Evolutionary conservation across 2,888 invertebrate species (phyloP), one percentile per base, ranked within the genome.

Genomic region (Parthenolecanium corni): DNA sequence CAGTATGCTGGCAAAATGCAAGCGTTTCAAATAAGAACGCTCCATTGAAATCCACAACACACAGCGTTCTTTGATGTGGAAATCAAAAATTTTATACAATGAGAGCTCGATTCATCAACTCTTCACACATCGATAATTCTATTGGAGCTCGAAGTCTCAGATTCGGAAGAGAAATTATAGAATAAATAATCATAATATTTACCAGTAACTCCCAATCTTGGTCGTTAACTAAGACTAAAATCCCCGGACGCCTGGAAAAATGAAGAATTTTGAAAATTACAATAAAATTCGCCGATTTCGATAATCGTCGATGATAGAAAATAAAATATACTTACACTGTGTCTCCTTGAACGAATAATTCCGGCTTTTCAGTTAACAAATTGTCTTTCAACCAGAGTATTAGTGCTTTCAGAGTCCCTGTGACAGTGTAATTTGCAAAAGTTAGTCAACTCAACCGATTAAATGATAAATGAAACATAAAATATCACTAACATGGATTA

Each of bases 121-220:
- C n/a, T n/a, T n/a, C n/a, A n/a, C n/a, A n/a, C n/a, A n/a, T n/a
- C n/a, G n/a, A n/a, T n/a, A n/a, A n/a, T n/a, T n/a, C n/a, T n/a
- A n/a, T n/a, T n/a, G n/a, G n/a, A n/a, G n/a, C n/a, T n/a, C n/a
- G n/a, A n/a, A n/a, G n/a, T n/a, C n/a, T n/a, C n/a, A n/a, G n/a
- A n/a, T n/a, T n/a, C n/a, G n/a, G n/a, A n/a, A n/a, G n/a, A n/a
- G n/a, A n/a, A n/a, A n/a, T n/a, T n/a, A n/a, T n/a, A n/a, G n/a
- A n/a, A n/a, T n/a, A n/a, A n/a, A n/a, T n/a, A n/a, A n/a, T n/a
- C n/a, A n/a, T n/a, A 52, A 16, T 3, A 72, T 76, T 78, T 76
- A 83, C 85, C 74, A 83, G 73, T 16, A 97, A 75, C 74, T 97
- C 95, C 96, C 96, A 97, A 72, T 97, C 97, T 0, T 87, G 80